A percentile compares a stretch with the other conserved stretches of the same genome.
Conservation (phyloP, 1,140 invertebrate genomes). For the Anadara kagoshimensis region DNA sequence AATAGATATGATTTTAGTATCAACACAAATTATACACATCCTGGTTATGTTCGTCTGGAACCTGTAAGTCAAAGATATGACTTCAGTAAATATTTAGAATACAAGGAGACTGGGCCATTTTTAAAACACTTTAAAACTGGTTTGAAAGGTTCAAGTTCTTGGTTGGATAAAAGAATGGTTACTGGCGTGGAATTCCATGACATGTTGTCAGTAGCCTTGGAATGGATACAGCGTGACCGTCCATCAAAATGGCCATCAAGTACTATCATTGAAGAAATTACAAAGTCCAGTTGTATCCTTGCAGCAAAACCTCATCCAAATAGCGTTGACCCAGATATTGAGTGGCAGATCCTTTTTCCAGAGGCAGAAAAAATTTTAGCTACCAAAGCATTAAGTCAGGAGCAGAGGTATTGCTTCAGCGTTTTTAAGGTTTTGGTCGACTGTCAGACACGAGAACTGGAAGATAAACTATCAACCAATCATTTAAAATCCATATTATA, state of each 20-base stretch:
- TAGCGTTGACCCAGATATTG: constrained; percentile 9
- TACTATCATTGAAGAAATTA: neutral
- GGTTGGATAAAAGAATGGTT: no score
- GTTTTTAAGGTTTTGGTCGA: constrained; percentile 16
- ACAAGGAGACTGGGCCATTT: no score
- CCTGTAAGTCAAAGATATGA: no score
- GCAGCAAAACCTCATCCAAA: constrained; percentile 2
- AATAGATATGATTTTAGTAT: no score
- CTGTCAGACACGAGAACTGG: neutral
- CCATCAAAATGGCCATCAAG: constrained; percentile 1
- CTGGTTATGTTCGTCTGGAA: no score
- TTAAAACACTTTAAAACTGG: no score
- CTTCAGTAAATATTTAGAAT: no score
- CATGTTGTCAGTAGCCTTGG: neutral
- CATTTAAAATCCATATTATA: constrained; percentile 20
- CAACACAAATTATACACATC: no score
- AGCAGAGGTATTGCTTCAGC: constrained; percentile 1
- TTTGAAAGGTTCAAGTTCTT: no score
- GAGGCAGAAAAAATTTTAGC: constrained; percentile 13
- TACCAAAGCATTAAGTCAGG: neutral
- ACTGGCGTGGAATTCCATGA: no score
- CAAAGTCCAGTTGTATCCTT: neutral
- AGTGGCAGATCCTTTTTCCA: constrained; percentile 25
- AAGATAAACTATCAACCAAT: neutral
- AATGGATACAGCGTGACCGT: constrained; percentile 3